Evolutionary conservation across 1,140 invertebrate species (phyloP).

Genomic region (Proales similis): DNA sequence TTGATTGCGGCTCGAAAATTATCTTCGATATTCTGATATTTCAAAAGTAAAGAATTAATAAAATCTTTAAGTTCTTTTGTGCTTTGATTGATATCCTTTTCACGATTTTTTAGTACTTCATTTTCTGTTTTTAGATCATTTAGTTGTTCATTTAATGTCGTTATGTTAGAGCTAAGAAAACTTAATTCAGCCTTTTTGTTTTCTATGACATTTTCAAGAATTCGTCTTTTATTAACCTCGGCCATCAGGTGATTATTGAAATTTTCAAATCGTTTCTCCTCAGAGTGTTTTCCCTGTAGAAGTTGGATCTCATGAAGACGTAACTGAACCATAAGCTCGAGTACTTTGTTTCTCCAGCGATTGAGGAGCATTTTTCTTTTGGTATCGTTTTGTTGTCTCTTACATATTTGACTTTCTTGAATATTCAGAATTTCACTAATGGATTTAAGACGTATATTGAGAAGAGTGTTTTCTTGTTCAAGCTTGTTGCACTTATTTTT

Average conservation of each 20-base stretch:
- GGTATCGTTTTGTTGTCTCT: background rate
- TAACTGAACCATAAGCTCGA: conserved; percentile 11
- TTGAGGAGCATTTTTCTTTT: conserved; percentile 1
- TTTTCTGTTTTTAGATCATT: conserved; percentile 7
- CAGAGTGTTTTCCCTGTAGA: conserved; percentile 9
- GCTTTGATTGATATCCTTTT: background rate
- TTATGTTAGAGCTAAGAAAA: background rate
- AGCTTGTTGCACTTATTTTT: conserved; percentile 12
- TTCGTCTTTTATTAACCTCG: background rate
- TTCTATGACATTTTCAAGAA: conserved; percentile 18
- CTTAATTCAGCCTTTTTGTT: conserved; percentile 26
- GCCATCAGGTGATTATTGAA: background rate
- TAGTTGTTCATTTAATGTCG: conserved; percentile 4
- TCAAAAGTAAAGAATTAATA: conserved; percentile 7
- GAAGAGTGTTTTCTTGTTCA: conserved; percentile 10
- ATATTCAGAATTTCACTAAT: conserved; percentile 25
- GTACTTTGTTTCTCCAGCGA: conserved; percentile 16
- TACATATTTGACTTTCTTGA: conserved; percentile 18
- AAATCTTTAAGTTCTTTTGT: conserved; percentile 24
- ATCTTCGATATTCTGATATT: conserved; percentile 33
- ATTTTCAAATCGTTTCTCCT: background rate
- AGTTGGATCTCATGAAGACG: conserved; percentile 14
- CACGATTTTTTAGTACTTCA: conserved; percentile 2
- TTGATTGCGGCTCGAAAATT: conserved; percentile 11
- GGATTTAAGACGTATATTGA: conserved; percentile 17